These are phyloP conservation scores for Hypomecis punctinalis DNA, from an alignment of 2,888 invertebrate species.

Conservation along the genomic window DNA sequence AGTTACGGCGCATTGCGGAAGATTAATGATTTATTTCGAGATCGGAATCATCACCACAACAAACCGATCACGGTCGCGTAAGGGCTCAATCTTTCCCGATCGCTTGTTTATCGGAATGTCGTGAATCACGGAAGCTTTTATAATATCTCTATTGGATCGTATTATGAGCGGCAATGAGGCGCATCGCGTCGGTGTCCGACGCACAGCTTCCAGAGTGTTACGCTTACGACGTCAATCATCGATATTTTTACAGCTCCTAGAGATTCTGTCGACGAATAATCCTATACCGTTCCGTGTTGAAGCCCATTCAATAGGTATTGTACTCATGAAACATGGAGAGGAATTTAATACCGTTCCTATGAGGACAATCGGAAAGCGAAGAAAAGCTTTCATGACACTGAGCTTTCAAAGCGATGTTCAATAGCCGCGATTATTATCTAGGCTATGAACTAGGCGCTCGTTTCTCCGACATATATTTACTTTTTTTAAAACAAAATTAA, in stretches of 20 bases:
- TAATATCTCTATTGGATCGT: slow-evolving; percentile 57
- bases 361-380: slow-evolving; percentile 32
- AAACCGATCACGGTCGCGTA: slow-evolving; percentile 31
- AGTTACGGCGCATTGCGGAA: slow-evolving; percentile 43
- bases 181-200: slow-evolving; percentile 49
- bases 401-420: slow-evolving; percentile 29
- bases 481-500: slow-evolving; percentile 27
- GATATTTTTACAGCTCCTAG: slow-evolving; percentile 60
- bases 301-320: slow-evolving; percentile 22
- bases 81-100: slow-evolving; percentile 42
- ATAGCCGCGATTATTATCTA: slow-evolving; percentile 25
- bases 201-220: slow-evolving; percentile 49
- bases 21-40: slow-evolving; percentile 45
- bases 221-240: slow-evolving; percentile 60
- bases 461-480: slow-evolving; percentile 14
- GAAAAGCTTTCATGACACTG: slow-evolving; percentile 31
- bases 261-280: slow-evolving; percentile 39
- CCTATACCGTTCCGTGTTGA: slow-evolving; percentile 3
- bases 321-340: slow-evolving; percentile 22
- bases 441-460: slow-evolving; percentile 3
- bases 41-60: slow-evolving; percentile 27
- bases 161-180: slow-evolving; percentile 53
- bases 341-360: slow-evolving; percentile 38
- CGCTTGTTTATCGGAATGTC: slow-evolving; percentile 46
- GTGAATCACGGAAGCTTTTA: slow-evolving; percentile 39